phyloP scores from a whole-genome alignment of 1,140 invertebrate species.

The Leptinotarsa texana region DNA sequence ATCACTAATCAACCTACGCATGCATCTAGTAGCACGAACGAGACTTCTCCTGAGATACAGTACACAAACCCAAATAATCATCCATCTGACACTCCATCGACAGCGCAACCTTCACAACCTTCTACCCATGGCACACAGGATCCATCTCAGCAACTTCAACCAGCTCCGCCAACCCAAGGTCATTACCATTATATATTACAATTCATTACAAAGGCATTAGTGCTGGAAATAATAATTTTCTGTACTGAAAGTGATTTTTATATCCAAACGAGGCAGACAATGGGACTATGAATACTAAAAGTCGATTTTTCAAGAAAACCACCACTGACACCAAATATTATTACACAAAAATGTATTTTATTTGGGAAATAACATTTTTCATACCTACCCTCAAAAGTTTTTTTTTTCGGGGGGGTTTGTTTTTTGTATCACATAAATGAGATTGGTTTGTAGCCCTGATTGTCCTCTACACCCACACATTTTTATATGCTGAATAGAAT shows the following conservation, averaged over 20 bases:
- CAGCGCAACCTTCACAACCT: constrained; percentile 67
- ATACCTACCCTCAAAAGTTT: too few species aligned
- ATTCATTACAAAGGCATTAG: constrained; percentile 61
- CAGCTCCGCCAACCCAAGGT: constrained; percentile 57
- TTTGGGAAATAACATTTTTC: too few species aligned
- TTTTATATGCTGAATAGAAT: too few species aligned
- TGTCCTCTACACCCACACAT: too few species aligned
- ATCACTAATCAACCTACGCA: constrained; percentile 33
- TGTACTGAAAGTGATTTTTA: constrained; percentile 33
- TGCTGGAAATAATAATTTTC: constrained; percentile 51
- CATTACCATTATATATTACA: constrained; percentile 63
- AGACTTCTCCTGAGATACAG: constrained; percentile 58
- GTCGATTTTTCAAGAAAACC: constrained; percentile 33
- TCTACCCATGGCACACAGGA: constrained; percentile 61
- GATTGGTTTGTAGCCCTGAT: too few species aligned
- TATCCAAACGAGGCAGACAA: too few species aligned
- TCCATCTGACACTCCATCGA: constrained; percentile 66
- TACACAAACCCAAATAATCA: constrained; percentile 68
- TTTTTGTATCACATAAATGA: too few species aligned
- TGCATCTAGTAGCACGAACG: constrained; percentile 30
- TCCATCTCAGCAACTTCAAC: constrained; percentile 54
- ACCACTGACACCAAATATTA: constrained; percentile 43
- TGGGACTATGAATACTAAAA: too few species aligned
- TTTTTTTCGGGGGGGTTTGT: too few species aligned
- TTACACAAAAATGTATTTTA: too few species aligned